Conservation (phyloP, 2,797 vertebrate species). For the Alauda arvensis region DNA sequence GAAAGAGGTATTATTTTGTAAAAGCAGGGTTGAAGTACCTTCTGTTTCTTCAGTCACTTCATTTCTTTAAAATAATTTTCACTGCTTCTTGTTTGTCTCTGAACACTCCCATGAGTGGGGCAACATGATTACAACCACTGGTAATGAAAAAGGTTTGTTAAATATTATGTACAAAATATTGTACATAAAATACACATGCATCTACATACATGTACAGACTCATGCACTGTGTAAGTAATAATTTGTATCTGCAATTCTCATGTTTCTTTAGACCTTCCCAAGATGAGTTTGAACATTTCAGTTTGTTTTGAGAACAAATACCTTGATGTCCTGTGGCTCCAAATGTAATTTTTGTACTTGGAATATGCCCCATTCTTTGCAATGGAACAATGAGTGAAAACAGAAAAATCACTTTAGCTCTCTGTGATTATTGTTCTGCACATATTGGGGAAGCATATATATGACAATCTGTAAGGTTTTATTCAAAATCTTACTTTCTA, state of each 20-base stretch:
- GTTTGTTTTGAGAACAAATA: conserved; percentile 25
- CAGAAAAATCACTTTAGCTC: background rate
- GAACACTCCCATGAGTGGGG: background rate
- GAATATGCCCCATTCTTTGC: background rate
- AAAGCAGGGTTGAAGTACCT: background rate
- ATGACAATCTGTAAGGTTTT: background rate
- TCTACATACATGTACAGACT: background rate
- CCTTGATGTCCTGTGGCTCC: background rate
- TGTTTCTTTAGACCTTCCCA: background rate
- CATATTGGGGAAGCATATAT: background rate
- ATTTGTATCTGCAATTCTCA: background rate
- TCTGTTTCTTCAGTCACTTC: background rate
- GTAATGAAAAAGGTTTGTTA: background rate
- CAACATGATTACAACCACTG: background rate
- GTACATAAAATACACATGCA: too few species aligned
- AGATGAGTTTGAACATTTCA: background rate
- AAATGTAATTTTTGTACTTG: background rate
- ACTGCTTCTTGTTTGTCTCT: background rate
- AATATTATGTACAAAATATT: background rate
- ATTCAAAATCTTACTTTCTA: background rate
- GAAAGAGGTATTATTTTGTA: background rate
- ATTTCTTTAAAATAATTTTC: background rate
- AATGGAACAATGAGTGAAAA: background rate
- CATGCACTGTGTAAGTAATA: background rate
- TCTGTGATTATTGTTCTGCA: background rate